Percentiles rank a stretch among this genome's conserved stretches.
These are phyloP conservation scores for Myopa tessellatipennis DNA, from an alignment of 2,888 invertebrate genomes.

Conservation along the genomic window DNA sequence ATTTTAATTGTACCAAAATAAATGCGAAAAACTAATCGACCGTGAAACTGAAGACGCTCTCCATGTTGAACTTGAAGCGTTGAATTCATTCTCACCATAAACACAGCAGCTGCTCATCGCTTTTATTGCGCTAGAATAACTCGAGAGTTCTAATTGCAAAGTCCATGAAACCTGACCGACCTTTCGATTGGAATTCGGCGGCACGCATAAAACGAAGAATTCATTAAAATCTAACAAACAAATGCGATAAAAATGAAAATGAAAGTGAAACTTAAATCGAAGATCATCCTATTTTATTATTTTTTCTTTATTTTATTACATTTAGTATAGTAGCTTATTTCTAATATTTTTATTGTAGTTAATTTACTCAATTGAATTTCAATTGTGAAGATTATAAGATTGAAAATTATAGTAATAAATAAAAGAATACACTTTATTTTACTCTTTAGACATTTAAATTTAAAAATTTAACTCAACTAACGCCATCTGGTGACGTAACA, in stretches of 20 bases:
- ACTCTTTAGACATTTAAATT: neutral
- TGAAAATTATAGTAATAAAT: neutral
- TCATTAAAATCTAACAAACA: neutral
- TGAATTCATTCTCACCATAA: neutral
- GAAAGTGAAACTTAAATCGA: too few relatives aligned
- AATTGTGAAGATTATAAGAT: neutral
- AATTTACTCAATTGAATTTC: too few relatives aligned
- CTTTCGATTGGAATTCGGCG: neutral
- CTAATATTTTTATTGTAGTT: neutral
- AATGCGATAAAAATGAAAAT: neutral
- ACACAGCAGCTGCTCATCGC: neutral
- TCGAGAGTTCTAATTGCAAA: too few relatives aligned
- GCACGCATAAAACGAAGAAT: neutral
- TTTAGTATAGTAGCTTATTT: neutral
- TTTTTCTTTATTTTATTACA: too few relatives aligned
- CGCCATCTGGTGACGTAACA: neutral
- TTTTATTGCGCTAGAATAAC: too few relatives aligned
- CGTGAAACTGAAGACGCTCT: constrained; percentile 35
- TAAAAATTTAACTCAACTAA: neutral
- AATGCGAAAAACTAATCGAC: constrained; percentile 26
- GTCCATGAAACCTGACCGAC: neutral
- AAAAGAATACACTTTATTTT: neutral
- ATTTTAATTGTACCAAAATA: constrained; percentile 5
- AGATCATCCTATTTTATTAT: too few relatives aligned
- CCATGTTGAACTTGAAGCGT: constrained; percentile 24